Percentiles rank a stretch among this genome's conserved stretches.
phyloP scores from a whole-genome alignment of 2,888 invertebrate genomes.

The Noctua janthina region DNA sequence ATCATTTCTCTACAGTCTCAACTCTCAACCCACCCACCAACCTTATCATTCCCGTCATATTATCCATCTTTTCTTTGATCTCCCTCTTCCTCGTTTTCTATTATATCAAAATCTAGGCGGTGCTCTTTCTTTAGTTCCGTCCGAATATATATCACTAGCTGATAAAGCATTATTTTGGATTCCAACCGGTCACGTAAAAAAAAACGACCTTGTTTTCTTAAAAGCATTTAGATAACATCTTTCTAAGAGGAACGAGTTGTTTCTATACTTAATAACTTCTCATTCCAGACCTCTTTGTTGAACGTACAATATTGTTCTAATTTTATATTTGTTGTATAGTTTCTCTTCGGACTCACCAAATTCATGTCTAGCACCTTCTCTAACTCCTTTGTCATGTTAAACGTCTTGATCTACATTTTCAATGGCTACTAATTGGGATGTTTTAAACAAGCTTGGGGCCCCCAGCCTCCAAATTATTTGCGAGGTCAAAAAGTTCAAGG shows the following conservation, averaged over 20 bases:
- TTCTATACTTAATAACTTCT: constrained; percentile 21
- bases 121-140: constrained; percentile 15
- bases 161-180: constrained; percentile 52
- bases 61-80: neutral
- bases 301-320: constrained; percentile 9
- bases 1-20: neutral
- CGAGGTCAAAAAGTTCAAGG: constrained; percentile 67
- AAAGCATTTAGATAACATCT: constrained; percentile 60
- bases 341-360: neutral
- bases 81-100: neutral
- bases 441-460: constrained; percentile 31
- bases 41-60: no score
- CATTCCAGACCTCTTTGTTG: constrained; percentile 6
- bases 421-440: constrained; percentile 47
- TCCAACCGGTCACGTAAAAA: constrained; percentile 55
- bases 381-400: constrained; percentile 17
- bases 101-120: constrained; percentile 11
- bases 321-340: neutral
- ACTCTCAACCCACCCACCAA: no score
- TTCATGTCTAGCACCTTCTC: neutral
- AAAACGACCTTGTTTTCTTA: constrained; percentile 57
- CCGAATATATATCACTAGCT: constrained; percentile 47
- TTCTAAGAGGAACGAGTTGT: constrained; percentile 49
- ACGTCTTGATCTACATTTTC: constrained; percentile 34
- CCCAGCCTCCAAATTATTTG: constrained; percentile 44